Conservation (phyloP, 1,140 invertebrate species). For the Goniozus legneri region DNA sequence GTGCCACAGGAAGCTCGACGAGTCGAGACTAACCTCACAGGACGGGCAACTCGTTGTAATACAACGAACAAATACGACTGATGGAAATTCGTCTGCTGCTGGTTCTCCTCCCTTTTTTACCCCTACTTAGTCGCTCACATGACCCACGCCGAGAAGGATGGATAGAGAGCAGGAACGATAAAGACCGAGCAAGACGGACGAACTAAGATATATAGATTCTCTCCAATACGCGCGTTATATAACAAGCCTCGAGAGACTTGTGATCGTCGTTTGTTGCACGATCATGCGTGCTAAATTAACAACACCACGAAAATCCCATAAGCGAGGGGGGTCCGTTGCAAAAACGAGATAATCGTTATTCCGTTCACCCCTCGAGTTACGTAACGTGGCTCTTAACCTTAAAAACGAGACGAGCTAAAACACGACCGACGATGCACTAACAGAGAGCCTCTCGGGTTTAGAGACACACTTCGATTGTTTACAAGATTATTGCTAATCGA, state of each 20-base stretch:
- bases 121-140: conserved; percentile 26
- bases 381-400: conserved; percentile 9
- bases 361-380: conserved; percentile 13
- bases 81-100: conserved; percentile 35
- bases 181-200: background rate
- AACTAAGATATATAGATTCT: conserved; percentile 1
- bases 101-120: conserved; percentile 34
- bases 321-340: background rate
- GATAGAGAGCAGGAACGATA: conserved; percentile 29
- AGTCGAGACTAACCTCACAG: conserved; percentile 6
- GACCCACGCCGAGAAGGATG: conserved; percentile 16
- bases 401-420: background rate
- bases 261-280: too few species aligned
- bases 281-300: conserved; percentile 2
- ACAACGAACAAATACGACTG: background rate
- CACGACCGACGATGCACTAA: too few species aligned
- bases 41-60: background rate
- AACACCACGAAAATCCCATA: background rate
- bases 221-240: background rate
- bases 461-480: conserved; percentile 10
- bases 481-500: background rate
- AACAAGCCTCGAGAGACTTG: too few species aligned
- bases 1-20: too few species aligned
- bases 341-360: background rate
- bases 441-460: too few species aligned